These are phyloP conservation scores for Helobdella robusta DNA, from an alignment of 2,888 invertebrate species.

Conservation along the genomic window DNA sequence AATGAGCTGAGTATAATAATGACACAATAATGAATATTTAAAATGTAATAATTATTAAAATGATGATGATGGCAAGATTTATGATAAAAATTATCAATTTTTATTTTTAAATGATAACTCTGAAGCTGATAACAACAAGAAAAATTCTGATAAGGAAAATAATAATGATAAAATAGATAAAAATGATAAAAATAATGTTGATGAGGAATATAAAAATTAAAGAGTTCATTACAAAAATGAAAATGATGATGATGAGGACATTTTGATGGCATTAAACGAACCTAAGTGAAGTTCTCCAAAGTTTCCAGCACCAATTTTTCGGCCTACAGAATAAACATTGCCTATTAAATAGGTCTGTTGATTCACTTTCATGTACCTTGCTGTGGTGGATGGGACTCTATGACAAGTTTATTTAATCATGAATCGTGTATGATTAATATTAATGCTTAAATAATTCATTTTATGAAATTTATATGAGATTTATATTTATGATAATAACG, in stretches of 20 bases:
- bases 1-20: neutral
- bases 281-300: slow-evolving; percentile 22
- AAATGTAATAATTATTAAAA: slow-evolving; percentile 15
- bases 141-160: neutral
- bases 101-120: neutral
- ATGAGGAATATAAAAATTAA: neutral
- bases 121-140: slow-evolving; percentile 9
- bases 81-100: slow-evolving; percentile 15
- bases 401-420: too few relatives aligned
- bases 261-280: too few relatives aligned
- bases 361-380: slow-evolving; percentile 6
- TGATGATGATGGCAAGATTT: slow-evolving; percentile 21
- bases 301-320: slow-evolving; percentile 23
- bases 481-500: too few relatives aligned
- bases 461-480: too few relatives aligned
- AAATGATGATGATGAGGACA: slow-evolving; percentile 26
- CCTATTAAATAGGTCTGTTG: slow-evolving; percentile 10
- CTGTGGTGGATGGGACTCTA: slow-evolving; percentile 10
- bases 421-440: too few relatives aligned
- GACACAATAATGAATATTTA: neutral
- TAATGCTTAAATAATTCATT: too few relatives aligned
- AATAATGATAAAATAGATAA: neutral
- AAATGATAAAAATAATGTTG: neutral
- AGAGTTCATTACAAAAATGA: neutral
- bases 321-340: slow-evolving; percentile 14